Percentiles rank a stretch among this genome's conserved stretches.
Evolutionary conservation across 2,797 vertebrate genomes (phyloP).

Genomic region (Cossypha dichroa): DNA sequence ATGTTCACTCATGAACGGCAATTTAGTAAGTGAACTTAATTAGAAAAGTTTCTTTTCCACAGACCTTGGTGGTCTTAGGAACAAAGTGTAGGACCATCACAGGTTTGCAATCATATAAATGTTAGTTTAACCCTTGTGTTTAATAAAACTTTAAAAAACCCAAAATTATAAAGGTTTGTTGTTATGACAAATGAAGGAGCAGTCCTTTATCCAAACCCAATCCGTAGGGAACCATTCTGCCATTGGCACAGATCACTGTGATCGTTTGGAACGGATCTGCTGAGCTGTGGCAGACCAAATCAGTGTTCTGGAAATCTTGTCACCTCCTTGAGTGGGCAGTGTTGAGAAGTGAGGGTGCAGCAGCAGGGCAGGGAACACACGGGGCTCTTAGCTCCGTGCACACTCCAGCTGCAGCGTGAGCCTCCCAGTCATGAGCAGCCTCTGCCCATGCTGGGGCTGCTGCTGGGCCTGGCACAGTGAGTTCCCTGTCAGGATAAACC

Average conservation of each 20-base stretch:
- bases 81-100: not conserved
- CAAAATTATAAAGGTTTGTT: not conserved
- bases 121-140: not conserved
- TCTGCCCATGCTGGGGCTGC: fast-evolving
- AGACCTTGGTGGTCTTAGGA: not conserved
- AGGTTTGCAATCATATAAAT: not conserved
- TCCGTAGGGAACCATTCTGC: fast-evolving
- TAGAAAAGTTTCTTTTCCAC: not conserved
- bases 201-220: not conserved
- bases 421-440: fast-evolving
- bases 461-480: not conserved
- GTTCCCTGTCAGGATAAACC: not conserved
- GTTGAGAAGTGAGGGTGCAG: not conserved
- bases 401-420: fast-evolving
- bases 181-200: not conserved
- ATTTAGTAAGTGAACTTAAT: not conserved
- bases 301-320: not conserved
- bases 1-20: not conserved
- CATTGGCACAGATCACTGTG: fast-evolving
- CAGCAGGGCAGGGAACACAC: fast-evolving
- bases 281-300: not conserved
- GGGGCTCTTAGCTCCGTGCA: not conserved
- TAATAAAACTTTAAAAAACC: not conserved
- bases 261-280: fast-evolving
- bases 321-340: fast-evolving